Evolutionary conservation across 2,888 invertebrate species (phyloP), one percentile per base, ranked within the genome.

Genomic region (Eucriotettix oculatus): DNA sequence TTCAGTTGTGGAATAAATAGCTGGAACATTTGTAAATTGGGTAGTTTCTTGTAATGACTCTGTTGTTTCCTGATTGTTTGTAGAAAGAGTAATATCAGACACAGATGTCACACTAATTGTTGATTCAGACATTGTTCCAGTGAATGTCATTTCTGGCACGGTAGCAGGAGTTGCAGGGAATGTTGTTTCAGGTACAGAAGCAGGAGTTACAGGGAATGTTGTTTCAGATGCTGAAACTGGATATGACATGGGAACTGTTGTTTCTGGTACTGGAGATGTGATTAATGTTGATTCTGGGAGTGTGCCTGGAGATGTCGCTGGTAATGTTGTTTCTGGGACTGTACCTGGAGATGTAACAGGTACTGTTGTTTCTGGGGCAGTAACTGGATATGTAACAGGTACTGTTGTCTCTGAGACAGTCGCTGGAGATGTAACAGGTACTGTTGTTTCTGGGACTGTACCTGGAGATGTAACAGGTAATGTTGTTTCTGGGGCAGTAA

Each of bases 151-250:
- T 44, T 54, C 59, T 52, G 16, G n/a, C 1, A 16, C 10, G 16
- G 60, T 61, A 58, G 60, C 59, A 52, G 60, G 16, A 16, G 17
- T 53, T n/a, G 5, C 53, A 16, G 16, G 40, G 17, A 29, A 17
- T 9, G 17, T 56, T 67, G 68, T 60, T 58, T 68, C 69, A 48
- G 66, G 10, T 1, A 55, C 14, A 29, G 29, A 55, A 12, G 17
- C 53, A 57, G 44, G 70, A 66, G 68, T 67, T 16, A 66, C 66
- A 66, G 54, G 56, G 16, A 56, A 29, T 56, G 11, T 40, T 9
- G 55, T 29, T 29, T 10, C 40, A 10, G 10, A 10, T 10, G 16
- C 11, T 42, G n/a, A 10, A 41, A 7, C 40, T 14, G 42, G n/a
- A 16, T 42, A 41, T 56, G 29, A 5, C 7, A 29, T 7, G 7